phyloP scores from a whole-genome alignment of 2,797 vertebrate genomes.

The Hydrolagus colliei region DNA sequence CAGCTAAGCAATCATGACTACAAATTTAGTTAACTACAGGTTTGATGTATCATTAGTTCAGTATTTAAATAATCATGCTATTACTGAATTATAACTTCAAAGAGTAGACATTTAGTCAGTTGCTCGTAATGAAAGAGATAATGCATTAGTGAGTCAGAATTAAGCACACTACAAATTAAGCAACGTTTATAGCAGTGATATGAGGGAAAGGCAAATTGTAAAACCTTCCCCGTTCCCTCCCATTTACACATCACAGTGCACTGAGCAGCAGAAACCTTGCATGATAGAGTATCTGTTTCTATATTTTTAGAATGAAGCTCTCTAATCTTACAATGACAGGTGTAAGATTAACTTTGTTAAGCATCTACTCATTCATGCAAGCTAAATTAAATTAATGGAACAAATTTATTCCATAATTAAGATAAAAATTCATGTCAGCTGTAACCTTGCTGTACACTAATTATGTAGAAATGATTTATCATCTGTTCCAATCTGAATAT shows the following conservation, averaged over 20 bases:
- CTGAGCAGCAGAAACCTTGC: slow-evolving; percentile 57
- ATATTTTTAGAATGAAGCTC: slow-evolving; percentile 54
- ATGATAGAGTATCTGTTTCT: slow-evolving; percentile 45
- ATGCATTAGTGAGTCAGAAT: slow-evolving; percentile 15
- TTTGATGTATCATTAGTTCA: slow-evolving; percentile 30
- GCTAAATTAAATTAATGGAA: slow-evolving; percentile 99
- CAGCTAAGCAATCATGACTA: slow-evolving; percentile 27
- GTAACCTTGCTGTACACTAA: slow-evolving; percentile 89
- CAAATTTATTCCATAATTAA: slow-evolving; percentile 92
- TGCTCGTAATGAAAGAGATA: slow-evolving; percentile 21
- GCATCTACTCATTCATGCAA: slow-evolving; percentile 79
- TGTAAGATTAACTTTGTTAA: slow-evolving; percentile 98
- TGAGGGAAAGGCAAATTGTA: slow-evolving; percentile 26
- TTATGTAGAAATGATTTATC: slow-evolving; percentile 93
- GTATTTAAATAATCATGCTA: slow-evolving; percentile 27
- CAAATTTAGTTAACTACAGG: slow-evolving; percentile 27
- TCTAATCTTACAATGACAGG: slow-evolving; percentile 79
- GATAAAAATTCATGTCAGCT: slow-evolving; percentile 90
- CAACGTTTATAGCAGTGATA: slow-evolving; percentile 26
- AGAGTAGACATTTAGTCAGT: slow-evolving; percentile 17
- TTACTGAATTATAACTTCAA: slow-evolving; percentile 21
- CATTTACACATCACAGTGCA: slow-evolving; percentile 52
- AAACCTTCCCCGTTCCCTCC: slow-evolving; percentile 49
- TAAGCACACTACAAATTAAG: slow-evolving; percentile 30
- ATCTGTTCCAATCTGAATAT: slow-evolving; percentile 77